A percentile compares a stretch with the other conserved stretches of the same genome.
phyloP scores from a whole-genome alignment of 2,113 vertebrate species.

The Leucopsar rothschildi region DNA sequence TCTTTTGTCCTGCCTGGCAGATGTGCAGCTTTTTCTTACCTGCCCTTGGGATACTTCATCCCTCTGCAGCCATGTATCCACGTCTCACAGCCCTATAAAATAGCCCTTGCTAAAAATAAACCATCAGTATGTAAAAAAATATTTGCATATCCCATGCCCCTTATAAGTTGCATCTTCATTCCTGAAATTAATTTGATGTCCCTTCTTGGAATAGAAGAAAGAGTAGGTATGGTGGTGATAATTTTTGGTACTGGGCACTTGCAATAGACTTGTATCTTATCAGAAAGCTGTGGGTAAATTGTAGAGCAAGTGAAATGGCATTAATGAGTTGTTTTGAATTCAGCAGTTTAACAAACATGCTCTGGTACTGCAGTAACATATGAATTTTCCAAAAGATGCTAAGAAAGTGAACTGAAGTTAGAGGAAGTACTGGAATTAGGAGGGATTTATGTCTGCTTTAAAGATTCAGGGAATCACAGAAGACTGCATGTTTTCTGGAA shows the following conservation, averaged over 20 bases:
- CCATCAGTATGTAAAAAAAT: neutral
- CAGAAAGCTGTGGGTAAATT: neutral
- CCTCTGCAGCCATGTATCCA: neutral
- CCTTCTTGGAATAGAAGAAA: neutral
- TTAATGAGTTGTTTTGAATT: neutral
- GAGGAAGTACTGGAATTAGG: neutral
- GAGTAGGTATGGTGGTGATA: neutral
- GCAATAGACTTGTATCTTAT: neutral
- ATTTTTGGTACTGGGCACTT: neutral
- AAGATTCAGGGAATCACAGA: neutral
- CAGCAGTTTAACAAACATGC: fast-evolving
- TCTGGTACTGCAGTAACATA: no score
- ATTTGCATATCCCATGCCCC: neutral
- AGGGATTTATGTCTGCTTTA: fast-evolving
- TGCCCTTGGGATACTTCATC: neutral
- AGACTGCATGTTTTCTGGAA: neutral
- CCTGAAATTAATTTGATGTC: neutral
- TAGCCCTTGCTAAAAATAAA: neutral
- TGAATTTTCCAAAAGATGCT: neutral
- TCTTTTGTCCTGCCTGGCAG: neutral
- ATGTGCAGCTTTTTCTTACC: neutral
- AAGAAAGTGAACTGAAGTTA: neutral
- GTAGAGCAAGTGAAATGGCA: neutral
- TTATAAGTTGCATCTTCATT: neutral
- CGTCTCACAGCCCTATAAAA: neutral